phyloP scores from a whole-genome alignment of 2,113 vertebrate species.

The Machaerirhynchus nigripectus region DNA sequence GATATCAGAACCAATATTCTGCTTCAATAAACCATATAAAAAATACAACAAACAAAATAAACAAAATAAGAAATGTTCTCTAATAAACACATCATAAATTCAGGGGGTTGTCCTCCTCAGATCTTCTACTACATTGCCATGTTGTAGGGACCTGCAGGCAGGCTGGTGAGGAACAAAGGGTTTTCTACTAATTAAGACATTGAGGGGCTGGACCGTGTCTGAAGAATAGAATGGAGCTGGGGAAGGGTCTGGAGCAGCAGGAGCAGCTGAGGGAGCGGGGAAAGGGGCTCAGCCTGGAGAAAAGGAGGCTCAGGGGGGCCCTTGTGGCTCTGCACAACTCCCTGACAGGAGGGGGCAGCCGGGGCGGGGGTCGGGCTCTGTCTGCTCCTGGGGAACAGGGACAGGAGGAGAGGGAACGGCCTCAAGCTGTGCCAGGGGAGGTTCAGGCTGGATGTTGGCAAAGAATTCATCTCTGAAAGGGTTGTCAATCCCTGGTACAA shows the following conservation, averaged over 20 bases:
- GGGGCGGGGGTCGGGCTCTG: neutral
- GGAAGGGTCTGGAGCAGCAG: neutral
- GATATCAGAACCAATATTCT: neutral
- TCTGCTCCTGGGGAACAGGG: neutral
- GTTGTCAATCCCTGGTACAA: neutral
- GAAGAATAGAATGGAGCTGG: fast-evolving
- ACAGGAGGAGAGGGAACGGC: neutral
- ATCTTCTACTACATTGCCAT: neutral
- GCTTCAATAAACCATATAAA: neutral
- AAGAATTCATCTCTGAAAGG: fast-evolving
- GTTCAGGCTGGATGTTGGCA: fast-evolving
- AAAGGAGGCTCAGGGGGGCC: neutral
- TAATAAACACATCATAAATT: neutral
- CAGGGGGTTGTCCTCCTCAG: fast-evolving
- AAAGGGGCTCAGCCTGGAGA: neutral
- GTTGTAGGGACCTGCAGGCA: neutral
- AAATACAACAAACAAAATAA: neutral
- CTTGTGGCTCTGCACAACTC: neutral
- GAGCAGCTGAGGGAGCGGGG: fast-evolving
- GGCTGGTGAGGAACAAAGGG: neutral
- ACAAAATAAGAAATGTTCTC: neutral
- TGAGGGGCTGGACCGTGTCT: fast-evolving
- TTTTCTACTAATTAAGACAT: neutral
- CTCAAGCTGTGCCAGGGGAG: neutral
- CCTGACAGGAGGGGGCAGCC: neutral